Conservation (phyloP, 2,888 invertebrate genomes). For the Encarsia formosa region DNA sequence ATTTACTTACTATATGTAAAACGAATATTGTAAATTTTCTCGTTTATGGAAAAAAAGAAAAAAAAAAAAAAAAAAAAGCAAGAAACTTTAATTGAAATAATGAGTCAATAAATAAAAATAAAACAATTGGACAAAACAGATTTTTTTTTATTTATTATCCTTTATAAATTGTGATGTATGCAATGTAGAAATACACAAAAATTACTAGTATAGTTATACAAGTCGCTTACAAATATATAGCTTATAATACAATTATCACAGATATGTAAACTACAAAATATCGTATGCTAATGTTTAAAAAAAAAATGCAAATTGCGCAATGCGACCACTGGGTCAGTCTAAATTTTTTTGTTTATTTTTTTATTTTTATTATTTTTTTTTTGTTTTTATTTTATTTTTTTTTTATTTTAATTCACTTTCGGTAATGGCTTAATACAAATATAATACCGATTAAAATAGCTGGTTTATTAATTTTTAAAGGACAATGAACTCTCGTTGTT, state of each 20-base stretch:
- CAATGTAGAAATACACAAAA: conserved; percentile 35
- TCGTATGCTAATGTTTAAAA: conserved; percentile 31
- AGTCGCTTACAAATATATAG: conserved; percentile 42
- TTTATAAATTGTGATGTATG: background rate
- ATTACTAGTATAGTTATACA: conserved; percentile 37
- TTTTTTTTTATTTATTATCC: too few species aligned
- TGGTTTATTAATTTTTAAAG: conserved; percentile 5
- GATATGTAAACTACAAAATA: conserved; percentile 50
- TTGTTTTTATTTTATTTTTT: conserved; percentile 32
- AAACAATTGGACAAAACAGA: too few species aligned
- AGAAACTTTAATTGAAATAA: conserved; percentile 11
- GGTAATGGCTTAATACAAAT: conserved; percentile 11
- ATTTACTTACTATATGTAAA: too few species aligned
- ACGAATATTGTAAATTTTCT: too few species aligned
- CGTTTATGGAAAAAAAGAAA: too few species aligned
- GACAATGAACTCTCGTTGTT: conserved; percentile 16
- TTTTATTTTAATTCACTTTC: conserved; percentile 12
- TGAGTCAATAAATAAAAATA: conserved; percentile 4
- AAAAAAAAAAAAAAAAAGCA: too few species aligned
- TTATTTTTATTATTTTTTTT: conserved; percentile 8
- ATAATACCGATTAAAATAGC: background rate
- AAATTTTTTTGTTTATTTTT: too few species aligned
- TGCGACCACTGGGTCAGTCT: conserved; percentile 1
- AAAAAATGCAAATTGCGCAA: conserved; percentile 38
- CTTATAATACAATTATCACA: conserved; percentile 42